Conservation (phyloP, 2,888 invertebrate genomes). For the Coremacera marginata region DNA sequence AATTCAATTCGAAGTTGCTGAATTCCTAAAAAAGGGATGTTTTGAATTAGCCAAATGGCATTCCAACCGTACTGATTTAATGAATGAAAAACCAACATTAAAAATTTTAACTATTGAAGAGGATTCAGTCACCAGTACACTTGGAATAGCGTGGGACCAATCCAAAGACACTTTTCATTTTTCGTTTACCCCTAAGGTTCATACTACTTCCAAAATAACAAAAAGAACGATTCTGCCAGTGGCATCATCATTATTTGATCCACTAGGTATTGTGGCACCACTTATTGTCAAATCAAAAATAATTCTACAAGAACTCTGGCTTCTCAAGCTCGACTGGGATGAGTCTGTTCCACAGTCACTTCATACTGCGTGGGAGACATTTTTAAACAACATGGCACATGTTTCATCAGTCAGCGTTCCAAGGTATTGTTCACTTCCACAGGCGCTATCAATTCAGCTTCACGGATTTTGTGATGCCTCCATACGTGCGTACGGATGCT, state of each 20-base stretch:
- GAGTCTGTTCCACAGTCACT: too few relatives aligned
- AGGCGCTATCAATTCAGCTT: too few relatives aligned
- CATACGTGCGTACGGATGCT: too few relatives aligned
- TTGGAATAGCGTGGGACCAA: slow-evolving; percentile 39
- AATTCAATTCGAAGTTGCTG: too few relatives aligned
- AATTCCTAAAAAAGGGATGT: too few relatives aligned
- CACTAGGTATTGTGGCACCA: slow-evolving; percentile 23
- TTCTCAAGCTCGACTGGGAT: too few relatives aligned
- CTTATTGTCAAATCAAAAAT: slow-evolving; percentile 13
- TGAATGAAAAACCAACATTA: neutral
- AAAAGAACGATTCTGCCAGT: slow-evolving; percentile 21
- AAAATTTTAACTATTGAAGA: slow-evolving; percentile 15
- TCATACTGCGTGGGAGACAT: too few relatives aligned
- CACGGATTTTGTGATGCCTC: too few relatives aligned
- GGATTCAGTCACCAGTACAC: slow-evolving; percentile 9
- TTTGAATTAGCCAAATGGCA: slow-evolving; percentile 34
- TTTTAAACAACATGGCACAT: too few relatives aligned
- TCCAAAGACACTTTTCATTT: slow-evolving; percentile 32
- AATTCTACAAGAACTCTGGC: slow-evolving; percentile 31
- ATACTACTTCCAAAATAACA: neutral
- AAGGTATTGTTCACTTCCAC: too few relatives aligned
- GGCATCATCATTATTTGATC: slow-evolving; percentile 39
- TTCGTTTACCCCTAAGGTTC: slow-evolving; percentile 23
- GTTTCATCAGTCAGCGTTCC: too few relatives aligned
- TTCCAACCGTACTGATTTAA: slow-evolving; percentile 13